Evolutionary conservation across 2,888 invertebrate species (phyloP), one percentile per base, ranked within the genome.

Genomic region (Habrosyne pyritoides): DNA sequence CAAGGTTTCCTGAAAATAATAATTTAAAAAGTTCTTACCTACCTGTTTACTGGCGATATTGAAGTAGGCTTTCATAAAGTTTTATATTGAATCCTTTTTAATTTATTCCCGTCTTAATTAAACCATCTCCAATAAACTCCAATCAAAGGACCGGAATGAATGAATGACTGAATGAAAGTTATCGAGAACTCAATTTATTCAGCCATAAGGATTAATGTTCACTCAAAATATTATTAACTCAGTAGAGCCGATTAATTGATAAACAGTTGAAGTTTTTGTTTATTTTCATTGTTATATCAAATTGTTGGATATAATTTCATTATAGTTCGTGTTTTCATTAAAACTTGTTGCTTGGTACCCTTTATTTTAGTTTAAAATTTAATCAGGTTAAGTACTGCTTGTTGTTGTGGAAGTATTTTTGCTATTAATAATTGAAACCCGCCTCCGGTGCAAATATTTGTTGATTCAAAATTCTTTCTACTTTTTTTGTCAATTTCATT

Each of bases 181-280:
- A 42, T 42, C 42, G 6, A 42, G 42, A 42, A 42, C 42, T 18
- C 42, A 42, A 42, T 42, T 42, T 42, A 42, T 42, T 18, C 42
- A 42, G 42, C 18, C 42, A 42, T 14, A 18, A 42, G 42, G 42
- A 42, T 42, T 42, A 42, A 42, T 42, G 8, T 18, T 42, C 42
- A 42, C 42, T 42, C 42, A 42, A 42, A 42, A 42, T 42, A 42
- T 42, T 18, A 42, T 42, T 42, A 42, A 42, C 18, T 42, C 42
- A 0, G 18, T 18, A 7, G 42, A 18, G 42, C 42, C 42, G 42
- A 42, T 42, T 36, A 36, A 42, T 18, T 42, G 42, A 18, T 42
- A 18, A 18, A 42, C 42, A 42, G 14, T 42, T 6, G 7, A 14
- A 42, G 42, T 42, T 42, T 42, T 42, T 42, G 42, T 42, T 42